Conservation (phyloP, 2,888 invertebrate genomes). For the Xanthia togata region DNA sequence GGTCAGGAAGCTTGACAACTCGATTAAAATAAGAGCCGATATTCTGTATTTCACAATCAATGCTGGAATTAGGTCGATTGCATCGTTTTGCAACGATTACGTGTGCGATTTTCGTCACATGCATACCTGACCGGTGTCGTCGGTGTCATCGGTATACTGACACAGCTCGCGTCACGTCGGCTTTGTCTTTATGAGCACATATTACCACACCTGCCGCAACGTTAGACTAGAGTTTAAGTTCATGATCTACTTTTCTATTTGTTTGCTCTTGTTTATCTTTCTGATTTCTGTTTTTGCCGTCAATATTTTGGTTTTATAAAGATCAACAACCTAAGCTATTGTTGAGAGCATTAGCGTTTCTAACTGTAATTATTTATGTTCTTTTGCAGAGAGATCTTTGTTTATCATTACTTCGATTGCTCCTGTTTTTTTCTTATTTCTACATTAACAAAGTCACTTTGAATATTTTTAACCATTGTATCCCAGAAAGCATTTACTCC, state of each 20-base stretch:
- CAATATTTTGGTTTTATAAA: not conserved
- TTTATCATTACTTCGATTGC: not conserved
- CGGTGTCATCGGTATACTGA: constrained; percentile 38
- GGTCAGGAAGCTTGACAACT: constrained; percentile 15
- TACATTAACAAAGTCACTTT: not conserved
- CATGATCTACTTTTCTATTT: constrained; percentile 54
- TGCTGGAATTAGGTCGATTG: constrained; percentile 61
- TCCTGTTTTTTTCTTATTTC: not conserved
- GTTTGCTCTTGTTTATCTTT: constrained; percentile 1
- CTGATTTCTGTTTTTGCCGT: not conserved
- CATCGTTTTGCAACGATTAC: constrained; percentile 68
- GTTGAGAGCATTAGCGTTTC: not conserved
- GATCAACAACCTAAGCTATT: not conserved
- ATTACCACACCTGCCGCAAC: constrained; percentile 48
- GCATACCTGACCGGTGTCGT: constrained; percentile 45
- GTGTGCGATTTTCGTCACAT: constrained; percentile 62
- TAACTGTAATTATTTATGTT: too few relatives aligned
- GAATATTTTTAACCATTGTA: not conserved
- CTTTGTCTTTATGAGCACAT: constrained; percentile 23
- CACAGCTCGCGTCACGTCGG: constrained; percentile 53
- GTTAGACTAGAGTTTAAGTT: constrained; percentile 56
- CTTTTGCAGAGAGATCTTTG: not conserved
- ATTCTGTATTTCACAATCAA: constrained; percentile 54
- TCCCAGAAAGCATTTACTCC: not conserved
- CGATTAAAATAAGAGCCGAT: constrained; percentile 42